Conservation (phyloP, 2,888 invertebrate genomes). For the Myopa testacea region DNA sequence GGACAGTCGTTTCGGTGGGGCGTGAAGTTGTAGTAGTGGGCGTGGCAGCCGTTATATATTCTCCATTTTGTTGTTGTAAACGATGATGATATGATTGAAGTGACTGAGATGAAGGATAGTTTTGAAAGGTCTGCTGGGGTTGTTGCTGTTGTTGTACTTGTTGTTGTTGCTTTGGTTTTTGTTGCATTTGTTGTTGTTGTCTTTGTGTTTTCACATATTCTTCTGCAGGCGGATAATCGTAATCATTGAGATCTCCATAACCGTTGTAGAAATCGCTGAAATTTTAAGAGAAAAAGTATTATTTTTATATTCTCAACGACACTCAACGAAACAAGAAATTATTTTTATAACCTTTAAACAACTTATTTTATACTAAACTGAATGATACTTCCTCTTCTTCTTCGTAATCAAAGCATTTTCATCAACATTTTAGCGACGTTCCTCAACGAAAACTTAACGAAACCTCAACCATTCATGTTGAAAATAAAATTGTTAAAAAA, state of each 20-base stretch:
- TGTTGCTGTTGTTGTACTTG: slow-evolving; percentile 6
- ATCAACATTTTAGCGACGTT: background rate
- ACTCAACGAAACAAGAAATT: background rate
- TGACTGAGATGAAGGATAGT: background rate
- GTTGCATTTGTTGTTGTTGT: background rate
- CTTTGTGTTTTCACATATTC: slow-evolving; percentile 1
- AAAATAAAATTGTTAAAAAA: background rate
- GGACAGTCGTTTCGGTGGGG: slow-evolving; percentile 49
- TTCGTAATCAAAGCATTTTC: background rate
- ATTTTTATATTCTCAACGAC: background rate
- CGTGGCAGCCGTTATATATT: slow-evolving; percentile 24
- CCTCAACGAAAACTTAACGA: background rate
- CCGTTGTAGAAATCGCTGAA: slow-evolving; percentile 43
- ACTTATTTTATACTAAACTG: too few species aligned
- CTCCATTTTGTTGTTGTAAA: slow-evolving; percentile 18
- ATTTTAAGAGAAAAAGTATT: slow-evolving; percentile 17
- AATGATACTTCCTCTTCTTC: too few species aligned
- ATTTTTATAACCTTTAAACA: background rate
- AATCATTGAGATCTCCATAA: slow-evolving; percentile 43
- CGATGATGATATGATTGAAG: background rate
- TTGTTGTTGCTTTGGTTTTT: slow-evolving; percentile 6
- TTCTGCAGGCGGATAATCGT: slow-evolving; percentile 37
- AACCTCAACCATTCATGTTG: background rate
- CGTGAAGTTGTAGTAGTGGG: background rate
- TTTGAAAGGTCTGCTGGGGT: background rate